phyloP scores from a whole-genome alignment of 2,888 invertebrate species.

The Lathronympha strigana region DNA sequence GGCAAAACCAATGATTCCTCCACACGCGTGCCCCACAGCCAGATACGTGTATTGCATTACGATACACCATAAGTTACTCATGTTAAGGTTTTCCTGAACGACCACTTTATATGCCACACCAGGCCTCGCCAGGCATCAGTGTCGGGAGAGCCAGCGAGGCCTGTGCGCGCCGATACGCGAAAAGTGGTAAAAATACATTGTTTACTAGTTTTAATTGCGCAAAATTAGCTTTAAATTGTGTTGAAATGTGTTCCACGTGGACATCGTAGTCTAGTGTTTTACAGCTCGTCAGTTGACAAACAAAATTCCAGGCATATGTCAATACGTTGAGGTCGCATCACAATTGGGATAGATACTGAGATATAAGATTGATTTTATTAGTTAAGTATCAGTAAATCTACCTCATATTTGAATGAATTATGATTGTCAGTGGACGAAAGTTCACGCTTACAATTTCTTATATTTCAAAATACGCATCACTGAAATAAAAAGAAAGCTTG shows the following conservation, averaged over 20 bases:
- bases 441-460: no score
- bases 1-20: slow-evolving; percentile 26
- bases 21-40: slow-evolving; percentile 40
- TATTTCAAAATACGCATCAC: no score
- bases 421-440: no score
- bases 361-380: no score
- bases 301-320: no score
- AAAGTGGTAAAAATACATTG: slow-evolving; percentile 33
- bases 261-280: background rate
- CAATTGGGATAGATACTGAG: no score
- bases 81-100: slow-evolving; percentile 67
- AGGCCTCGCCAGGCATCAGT: slow-evolving; percentile 66
- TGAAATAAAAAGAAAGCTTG: no score
- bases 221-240: background rate
- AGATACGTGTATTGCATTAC: slow-evolving; percentile 32
- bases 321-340: no score
- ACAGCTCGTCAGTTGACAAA: background rate
- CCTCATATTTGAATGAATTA: no score
- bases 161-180: slow-evolving; percentile 50
- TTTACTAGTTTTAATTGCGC: slow-evolving; percentile 4
- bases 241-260: background rate
- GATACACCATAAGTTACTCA: slow-evolving; percentile 47
- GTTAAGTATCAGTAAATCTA: no score
- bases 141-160: slow-evolving; percentile 64
- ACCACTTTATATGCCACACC: slow-evolving; percentile 47